Conservation (phyloP, 1,140 invertebrate species). For the Neodiprion lecontei region DNA sequence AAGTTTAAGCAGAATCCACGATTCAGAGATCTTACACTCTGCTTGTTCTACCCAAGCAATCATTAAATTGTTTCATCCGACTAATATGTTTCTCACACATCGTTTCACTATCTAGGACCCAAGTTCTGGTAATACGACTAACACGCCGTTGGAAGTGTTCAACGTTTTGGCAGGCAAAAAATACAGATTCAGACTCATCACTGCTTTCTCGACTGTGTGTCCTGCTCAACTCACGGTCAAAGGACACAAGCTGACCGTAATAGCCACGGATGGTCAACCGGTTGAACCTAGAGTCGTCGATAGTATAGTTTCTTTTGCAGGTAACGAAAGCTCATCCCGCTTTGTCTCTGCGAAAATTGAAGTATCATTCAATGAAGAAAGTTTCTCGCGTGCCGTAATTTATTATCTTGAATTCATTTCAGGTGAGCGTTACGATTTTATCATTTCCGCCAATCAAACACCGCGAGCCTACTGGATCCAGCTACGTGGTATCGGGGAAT, state of each 20-base stretch:
- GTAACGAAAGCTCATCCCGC: not conserved
- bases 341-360: constrained; percentile 7
- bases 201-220: constrained; percentile 34
- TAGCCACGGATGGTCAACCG: constrained; percentile 61
- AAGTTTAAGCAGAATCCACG: no score
- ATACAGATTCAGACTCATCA: not conserved
- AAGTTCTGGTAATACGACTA: not conserved
- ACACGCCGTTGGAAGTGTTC: not conserved
- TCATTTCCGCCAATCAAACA: constrained; percentile 53
- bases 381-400: not conserved
- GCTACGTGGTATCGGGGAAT: constrained; percentile 53
- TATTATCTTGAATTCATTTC: constrained; percentile 40
- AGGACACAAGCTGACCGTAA: constrained; percentile 57
- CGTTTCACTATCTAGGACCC: constrained; percentile 32
- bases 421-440: constrained; percentile 65
- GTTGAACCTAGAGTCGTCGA: constrained; percentile 57
- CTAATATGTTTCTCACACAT: no score
- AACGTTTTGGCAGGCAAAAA: not conserved
- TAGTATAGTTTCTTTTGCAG: constrained; percentile 30
- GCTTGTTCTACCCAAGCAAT: no score
- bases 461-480: constrained; percentile 62
- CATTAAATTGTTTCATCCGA: not conserved
- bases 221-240: constrained; percentile 61
- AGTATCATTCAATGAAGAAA: not conserved
- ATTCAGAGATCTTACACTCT: no score